Base-by-base conservation (phyloP, 2,797 vertebrate genomes). In the Premnoplex brunnescens region DNA sequence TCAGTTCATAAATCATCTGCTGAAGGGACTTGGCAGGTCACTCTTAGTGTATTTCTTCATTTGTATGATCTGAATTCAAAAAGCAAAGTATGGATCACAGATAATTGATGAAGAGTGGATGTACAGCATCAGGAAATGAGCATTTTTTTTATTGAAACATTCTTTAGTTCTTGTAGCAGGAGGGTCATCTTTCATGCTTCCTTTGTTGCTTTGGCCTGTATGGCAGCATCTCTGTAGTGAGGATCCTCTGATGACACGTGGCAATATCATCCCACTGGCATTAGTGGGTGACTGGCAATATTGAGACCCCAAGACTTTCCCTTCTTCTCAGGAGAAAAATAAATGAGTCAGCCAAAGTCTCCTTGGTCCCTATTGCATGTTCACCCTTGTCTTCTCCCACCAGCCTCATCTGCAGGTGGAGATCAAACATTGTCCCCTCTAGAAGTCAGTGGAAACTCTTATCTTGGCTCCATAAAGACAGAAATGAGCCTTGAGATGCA, bases 1-100 rank as follows among this genome's bases (percentile, higher is more conserved):
- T 95, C 96, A 96, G 89, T 96, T 96, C 95, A 97, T 97, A 96
- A 96, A 97, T 97, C 94, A 96, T 95, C 79, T 81, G 79, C 91
- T 84, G 94, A 91, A 93, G 48, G 82, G 76, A 73, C 92, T 92
- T 97, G 96, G 92, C 96, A 96, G 95, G 95, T 95, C 92, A 93
- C 85, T 96, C 63, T 28, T 64, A 84, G 92, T 88, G 82, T 88
- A 91, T 96, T 96, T 95, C 89, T 89, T 85, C 88, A 80, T 96
- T 93, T 88, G 55, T 92, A 84, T 93, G 89, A 75, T 93, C 91
- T 96, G 87, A 84, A 94, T 93, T 95, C 89, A 88, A 76, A 96
- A 96, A 88, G 91, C 82, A 56, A 91, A 89, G 82, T 92, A 94
- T 95, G 82, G 95, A 95, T 96, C 92, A 79, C 46, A 69, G 93